These are phyloP conservation scores for Anodontia alba DNA, from an alignment of 2,888 invertebrate genomes.

Conservation along the genomic window DNA sequence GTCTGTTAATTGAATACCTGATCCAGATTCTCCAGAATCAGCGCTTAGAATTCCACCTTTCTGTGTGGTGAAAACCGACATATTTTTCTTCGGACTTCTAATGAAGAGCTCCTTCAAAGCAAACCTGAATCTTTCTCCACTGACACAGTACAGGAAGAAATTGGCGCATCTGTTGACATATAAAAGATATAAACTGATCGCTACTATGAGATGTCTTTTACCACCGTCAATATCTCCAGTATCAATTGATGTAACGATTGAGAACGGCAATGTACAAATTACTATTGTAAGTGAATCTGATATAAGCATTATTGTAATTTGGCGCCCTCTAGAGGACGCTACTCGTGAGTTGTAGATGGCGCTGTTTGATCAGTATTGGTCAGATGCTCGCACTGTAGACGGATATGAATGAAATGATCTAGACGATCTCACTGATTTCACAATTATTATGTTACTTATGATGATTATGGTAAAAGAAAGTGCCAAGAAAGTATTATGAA, in stretches of 20 bases:
- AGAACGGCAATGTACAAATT: slow-evolving; percentile 71
- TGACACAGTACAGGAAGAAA: slow-evolving; percentile 76
- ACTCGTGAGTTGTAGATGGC: not conserved
- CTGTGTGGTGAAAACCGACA: not conserved
- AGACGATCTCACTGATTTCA: slow-evolving; percentile 60
- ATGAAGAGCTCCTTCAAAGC: slow-evolving; percentile 56
- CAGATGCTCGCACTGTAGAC: not conserved
- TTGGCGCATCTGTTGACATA: slow-evolving; percentile 75
- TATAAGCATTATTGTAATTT: slow-evolving; percentile 72
- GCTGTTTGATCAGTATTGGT: not conserved
- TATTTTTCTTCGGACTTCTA: not conserved
- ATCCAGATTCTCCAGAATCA: not conserved
- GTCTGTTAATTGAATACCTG: not conserved
- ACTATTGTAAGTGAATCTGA: slow-evolving; percentile 72
- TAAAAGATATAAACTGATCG: slow-evolving; percentile 70
- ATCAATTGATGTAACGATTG: slow-evolving; percentile 59
- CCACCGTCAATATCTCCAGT: slow-evolving; percentile 38
- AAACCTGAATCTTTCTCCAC: slow-evolving; percentile 69
- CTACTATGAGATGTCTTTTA: slow-evolving; percentile 58
- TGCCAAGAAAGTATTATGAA: slow-evolving; percentile 69
- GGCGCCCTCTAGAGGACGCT: slow-evolving; percentile 56
- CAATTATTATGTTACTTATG: slow-evolving; percentile 70
- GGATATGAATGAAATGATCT: slow-evolving; percentile 24
- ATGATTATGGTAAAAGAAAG: slow-evolving; percentile 67
- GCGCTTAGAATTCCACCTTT: not conserved